Conservation (phyloP, 2,113 vertebrate species). For the Rhodinocichla rosea region DNA sequence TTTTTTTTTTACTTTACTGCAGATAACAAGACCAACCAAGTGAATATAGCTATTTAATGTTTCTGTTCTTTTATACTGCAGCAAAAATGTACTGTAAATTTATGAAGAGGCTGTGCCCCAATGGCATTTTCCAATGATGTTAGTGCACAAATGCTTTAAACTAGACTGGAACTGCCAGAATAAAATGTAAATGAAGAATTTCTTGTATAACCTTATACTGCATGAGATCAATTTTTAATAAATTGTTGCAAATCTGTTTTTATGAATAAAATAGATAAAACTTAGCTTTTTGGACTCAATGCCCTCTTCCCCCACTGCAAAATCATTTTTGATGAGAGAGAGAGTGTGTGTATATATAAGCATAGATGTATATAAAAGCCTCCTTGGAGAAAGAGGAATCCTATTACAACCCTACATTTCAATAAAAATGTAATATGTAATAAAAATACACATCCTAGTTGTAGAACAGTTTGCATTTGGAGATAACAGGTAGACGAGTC, state of each 20-base stretch:
- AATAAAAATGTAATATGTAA: not conserved
- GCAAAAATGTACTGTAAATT: constrained; percentile 79
- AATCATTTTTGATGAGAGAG: not conserved
- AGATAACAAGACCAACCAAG: constrained; percentile 78
- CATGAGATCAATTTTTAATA: constrained; percentile 91
- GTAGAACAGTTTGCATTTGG: not conserved
- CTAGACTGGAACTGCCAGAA: constrained; percentile 84
- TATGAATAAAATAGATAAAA: constrained; percentile 85
- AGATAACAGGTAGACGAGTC: not conserved
- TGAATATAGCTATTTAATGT: constrained; percentile 77
- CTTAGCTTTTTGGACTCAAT: constrained; percentile 12
- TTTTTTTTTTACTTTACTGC: constrained; percentile 72
- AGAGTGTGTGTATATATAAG: not conserved
- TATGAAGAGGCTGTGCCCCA: constrained; percentile 80
- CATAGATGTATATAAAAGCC: not conserved
- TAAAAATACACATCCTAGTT: not conserved
- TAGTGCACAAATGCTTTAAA: constrained; percentile 84
- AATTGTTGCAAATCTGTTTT: constrained; percentile 90
- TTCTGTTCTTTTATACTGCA: constrained; percentile 80
- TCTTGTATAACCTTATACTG: constrained; percentile 86
- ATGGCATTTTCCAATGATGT: constrained; percentile 80
- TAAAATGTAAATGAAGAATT: constrained; percentile 82
- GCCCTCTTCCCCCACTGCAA: not conserved
- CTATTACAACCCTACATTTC: not conserved
- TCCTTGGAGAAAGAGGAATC: not conserved